These are phyloP conservation scores for Cyclophora albipunctata DNA, from an alignment of 2,888 invertebrate genomes.

Conservation along the genomic window DNA sequence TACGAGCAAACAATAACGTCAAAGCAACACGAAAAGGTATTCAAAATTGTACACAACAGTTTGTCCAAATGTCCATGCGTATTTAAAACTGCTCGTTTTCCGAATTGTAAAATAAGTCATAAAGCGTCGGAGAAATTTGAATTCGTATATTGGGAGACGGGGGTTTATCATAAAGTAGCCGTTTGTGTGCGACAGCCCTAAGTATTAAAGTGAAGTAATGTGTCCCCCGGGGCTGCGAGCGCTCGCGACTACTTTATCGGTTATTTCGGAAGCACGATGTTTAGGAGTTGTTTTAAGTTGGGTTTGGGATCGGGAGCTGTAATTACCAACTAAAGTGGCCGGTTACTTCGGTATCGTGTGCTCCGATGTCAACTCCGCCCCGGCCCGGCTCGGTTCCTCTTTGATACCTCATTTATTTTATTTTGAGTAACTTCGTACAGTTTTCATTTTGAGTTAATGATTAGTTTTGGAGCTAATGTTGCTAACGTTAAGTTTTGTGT, in stretches of 20 bases:
- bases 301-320: constrained; percentile 14
- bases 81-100: too few species aligned
- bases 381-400: too few species aligned
- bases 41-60: too few species aligned
- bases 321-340: constrained; percentile 18
- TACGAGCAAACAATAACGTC: neutral
- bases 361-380: neutral
- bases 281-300: constrained; percentile 24
- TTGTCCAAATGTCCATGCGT: too few species aligned
- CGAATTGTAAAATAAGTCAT: neutral
- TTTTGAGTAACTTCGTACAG: too few species aligned
- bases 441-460: too few species aligned
- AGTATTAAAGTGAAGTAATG: constrained; percentile 43
- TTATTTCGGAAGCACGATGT: constrained; percentile 27
- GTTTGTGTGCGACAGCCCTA: constrained; percentile 29
- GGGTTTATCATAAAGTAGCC: constrained; percentile 27
- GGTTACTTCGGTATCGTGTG: neutral
- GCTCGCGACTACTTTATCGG: constrained; percentile 40
- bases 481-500: too few species aligned
- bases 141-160: constrained; percentile 11
- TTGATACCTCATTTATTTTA: too few species aligned
- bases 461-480: too few species aligned
- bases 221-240: constrained; percentile 38
- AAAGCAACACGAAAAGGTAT: too few species aligned
- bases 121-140: constrained; percentile 9